phyloP scores from a whole-genome alignment of 2,888 invertebrate species.

The Eutolmus rufibarbis region DNA sequence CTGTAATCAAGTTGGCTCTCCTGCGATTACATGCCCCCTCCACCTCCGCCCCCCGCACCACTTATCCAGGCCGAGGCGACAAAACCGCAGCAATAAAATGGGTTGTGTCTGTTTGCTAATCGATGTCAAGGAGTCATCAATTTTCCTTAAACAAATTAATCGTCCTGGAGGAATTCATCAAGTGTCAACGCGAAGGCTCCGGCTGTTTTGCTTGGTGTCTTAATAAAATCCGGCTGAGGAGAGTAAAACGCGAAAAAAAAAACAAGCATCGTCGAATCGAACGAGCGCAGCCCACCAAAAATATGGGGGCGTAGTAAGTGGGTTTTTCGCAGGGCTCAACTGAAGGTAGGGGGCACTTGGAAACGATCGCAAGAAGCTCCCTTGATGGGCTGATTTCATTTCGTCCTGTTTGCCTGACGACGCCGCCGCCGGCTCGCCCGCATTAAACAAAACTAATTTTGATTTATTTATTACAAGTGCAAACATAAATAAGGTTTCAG shows the following conservation, averaged over 20 bases:
- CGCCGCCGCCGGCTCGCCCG: not conserved
- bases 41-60: not conserved
- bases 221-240: not conserved
- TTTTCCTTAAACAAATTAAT: conserved; percentile 29
- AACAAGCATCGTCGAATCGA: not conserved
- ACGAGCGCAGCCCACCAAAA: not conserved
- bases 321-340: not conserved
- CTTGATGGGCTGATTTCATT: not conserved
- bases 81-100: not conserved
- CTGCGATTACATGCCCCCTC: not conserved
- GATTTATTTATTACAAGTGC: conserved; percentile 34
- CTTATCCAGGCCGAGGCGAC: not conserved
- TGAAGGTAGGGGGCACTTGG: not conserved
- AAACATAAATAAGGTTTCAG: conserved; percentile 34
- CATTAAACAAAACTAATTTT: conserved; percentile 27
- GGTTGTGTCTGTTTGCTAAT: conserved; percentile 1
- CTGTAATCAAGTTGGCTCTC: not conserved
- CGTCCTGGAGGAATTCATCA: not conserved
- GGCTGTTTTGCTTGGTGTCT: not conserved
- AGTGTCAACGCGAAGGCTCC: not conserved
- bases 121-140: conserved; percentile 15
- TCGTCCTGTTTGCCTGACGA: not conserved
- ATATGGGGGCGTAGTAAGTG: not conserved
- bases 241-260: not conserved
- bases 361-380: not conserved